These are phyloP conservation scores for Drosophila kokeensis DNA, from an alignment of 2,888 invertebrate species.

Conservation along the genomic window DNA sequence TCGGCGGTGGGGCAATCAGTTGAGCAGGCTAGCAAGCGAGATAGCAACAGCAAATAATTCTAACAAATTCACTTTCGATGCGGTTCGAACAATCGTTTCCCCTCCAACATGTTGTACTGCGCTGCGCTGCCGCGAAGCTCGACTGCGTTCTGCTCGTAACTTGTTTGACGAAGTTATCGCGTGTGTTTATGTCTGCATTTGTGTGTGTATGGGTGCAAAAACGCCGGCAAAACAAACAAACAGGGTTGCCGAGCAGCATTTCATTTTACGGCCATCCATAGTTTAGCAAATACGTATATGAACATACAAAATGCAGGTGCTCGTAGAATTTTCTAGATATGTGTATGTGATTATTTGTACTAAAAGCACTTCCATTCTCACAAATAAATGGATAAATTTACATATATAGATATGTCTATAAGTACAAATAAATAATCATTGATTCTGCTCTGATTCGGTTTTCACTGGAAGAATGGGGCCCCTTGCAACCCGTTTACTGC, in stretches of 20 bases:
- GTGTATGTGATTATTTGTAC: neutral
- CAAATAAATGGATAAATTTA: neutral
- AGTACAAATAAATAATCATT: constrained; percentile 9
- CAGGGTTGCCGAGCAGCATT: constrained; percentile 57
- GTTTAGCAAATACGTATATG: neutral
- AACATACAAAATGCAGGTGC: constrained; percentile 1
- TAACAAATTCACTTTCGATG: constrained; percentile 74
- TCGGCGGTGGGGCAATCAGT: constrained; percentile 30
- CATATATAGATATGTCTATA: neutral
- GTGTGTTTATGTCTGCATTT: constrained; percentile 1
- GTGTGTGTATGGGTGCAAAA: constrained; percentile 24
- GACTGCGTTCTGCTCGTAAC: constrained; percentile 28
- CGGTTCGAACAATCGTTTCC: constrained; percentile 59
- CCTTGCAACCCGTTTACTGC: constrained; percentile 10
- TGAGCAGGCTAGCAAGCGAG: constrained; percentile 19
- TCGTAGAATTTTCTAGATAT: neutral
- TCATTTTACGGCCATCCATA: neutral
- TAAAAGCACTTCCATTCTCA: neutral
- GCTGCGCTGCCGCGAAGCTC: constrained; percentile 23
- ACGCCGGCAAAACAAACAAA: constrained; percentile 75
- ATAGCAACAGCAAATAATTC: constrained; percentile 22
- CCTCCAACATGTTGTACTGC: constrained; percentile 67
- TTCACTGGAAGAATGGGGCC: constrained; percentile 20
- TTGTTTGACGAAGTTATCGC: constrained; percentile 26
- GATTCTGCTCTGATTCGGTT: constrained; percentile 34